Conservation (phyloP, 2,797 vertebrate species). For the Anas flavirostris region DNA sequence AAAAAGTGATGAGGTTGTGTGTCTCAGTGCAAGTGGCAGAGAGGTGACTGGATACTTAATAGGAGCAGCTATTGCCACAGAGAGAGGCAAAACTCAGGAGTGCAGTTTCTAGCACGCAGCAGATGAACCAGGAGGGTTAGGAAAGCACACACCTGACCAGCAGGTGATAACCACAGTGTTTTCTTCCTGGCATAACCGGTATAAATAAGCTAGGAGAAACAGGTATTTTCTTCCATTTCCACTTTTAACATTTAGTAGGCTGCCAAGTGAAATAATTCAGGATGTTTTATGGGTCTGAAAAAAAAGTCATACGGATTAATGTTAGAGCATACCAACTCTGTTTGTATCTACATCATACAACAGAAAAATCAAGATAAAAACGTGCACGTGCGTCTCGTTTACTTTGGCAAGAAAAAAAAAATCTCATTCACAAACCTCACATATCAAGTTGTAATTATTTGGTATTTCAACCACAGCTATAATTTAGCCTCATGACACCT, state of each 20-base stretch:
- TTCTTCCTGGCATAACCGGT: not conserved
- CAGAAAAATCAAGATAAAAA: not conserved
- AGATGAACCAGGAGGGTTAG: not conserved
- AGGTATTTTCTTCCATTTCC: not conserved
- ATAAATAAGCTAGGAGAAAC: not conserved
- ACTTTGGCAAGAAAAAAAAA: not conserved
- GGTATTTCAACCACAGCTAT: constrained; percentile 12
- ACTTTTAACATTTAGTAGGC: not conserved
- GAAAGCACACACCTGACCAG: not conserved
- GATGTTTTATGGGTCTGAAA: not conserved
- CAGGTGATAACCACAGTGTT: not conserved
- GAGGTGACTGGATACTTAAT: not conserved
- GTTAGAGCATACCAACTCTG: not conserved
- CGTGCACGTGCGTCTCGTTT: not conserved
- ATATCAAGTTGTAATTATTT: not conserved
- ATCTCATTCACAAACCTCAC: not conserved
- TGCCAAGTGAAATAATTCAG: not conserved
- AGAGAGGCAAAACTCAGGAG: not conserved
- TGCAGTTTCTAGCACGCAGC: not conserved
- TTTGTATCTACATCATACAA: not conserved
- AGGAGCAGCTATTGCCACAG: not conserved
- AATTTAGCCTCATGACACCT: not conserved
- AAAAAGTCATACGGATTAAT: not conserved
- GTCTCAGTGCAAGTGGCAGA: rapidly evolving
- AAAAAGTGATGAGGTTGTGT: not conserved